phyloP scores from a whole-genome alignment of 2,888 invertebrate genomes.

The Idaea dimidiata region DNA sequence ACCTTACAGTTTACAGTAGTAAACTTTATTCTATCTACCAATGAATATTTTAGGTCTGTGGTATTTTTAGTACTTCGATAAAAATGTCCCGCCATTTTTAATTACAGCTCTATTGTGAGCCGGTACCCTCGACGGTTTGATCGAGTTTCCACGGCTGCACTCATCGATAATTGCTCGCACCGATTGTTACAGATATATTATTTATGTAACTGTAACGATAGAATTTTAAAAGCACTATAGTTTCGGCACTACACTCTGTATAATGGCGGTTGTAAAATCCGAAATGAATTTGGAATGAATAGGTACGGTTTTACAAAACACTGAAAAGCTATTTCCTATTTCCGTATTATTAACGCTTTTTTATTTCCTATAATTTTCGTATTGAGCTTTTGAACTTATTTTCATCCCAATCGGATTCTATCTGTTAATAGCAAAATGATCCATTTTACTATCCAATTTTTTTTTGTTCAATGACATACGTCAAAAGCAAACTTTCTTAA shows the following conservation, averaged over 20 bases:
- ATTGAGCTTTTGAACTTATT: too few species aligned
- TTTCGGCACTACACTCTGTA: conserved; percentile 1
- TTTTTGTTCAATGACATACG: too few species aligned
- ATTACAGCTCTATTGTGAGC: conserved; percentile 65
- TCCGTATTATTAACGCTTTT: too few species aligned
- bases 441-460: too few species aligned
- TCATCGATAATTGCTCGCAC: conserved; percentile 28
- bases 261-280: not conserved
- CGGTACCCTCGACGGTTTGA: conserved; percentile 49
- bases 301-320: not conserved
- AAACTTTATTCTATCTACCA: not conserved
- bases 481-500: too few species aligned
- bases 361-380: too few species aligned
- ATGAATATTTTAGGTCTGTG: not conserved
- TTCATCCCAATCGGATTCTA: too few species aligned
- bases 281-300: not conserved
- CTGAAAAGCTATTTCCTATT: not conserved
- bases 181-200: conserved; percentile 29
- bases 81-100: conserved; percentile 67
- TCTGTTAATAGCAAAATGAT: too few species aligned
- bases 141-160: conserved; percentile 38
- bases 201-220: conserved; percentile 29
- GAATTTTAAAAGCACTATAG: conserved; percentile 19
- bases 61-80: conserved; percentile 36
- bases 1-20: too few species aligned